Evolutionary conservation across 35 echinoderm and acorn worm genomes (phyloP).

Genomic region (Anneissia japonica): DNA sequence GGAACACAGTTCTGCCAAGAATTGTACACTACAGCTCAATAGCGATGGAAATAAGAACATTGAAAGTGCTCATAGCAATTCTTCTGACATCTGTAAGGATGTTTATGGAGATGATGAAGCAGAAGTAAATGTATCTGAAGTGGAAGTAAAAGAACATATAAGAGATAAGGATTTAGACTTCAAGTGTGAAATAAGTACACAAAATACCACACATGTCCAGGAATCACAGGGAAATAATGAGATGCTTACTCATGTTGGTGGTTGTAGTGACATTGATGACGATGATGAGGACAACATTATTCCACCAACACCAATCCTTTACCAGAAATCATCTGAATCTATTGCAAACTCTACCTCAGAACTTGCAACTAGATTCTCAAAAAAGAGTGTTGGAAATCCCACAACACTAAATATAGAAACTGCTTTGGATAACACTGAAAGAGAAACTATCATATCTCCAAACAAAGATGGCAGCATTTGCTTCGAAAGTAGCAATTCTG

Average conservation of each 20-base stretch:
- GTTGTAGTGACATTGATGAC: not conserved
- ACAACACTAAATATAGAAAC: no score
- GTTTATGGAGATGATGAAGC: not conserved
- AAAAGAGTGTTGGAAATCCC: not conserved
- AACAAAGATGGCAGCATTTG: no score
- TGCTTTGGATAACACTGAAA: no score
- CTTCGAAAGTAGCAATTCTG: no score
- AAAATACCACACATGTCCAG: not conserved
- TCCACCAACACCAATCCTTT: slow-evolving; percentile 9
- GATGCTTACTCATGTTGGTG: not conserved
- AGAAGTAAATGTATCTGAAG: not conserved
- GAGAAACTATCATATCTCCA: no score
- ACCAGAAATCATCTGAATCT: not conserved
- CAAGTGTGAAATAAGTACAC: not conserved
- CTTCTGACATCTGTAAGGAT: no score
- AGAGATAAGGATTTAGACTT: not conserved
- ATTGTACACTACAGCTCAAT: not conserved
- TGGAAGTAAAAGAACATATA: not conserved
- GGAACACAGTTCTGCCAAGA: not conserved
- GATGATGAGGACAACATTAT: slow-evolving; percentile 1
- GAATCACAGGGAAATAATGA: not conserved
- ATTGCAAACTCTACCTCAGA: not conserved
- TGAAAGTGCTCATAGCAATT: no score
- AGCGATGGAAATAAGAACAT: no score
- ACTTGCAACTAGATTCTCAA: not conserved